Conservation (phyloP, 1,140 invertebrate species). For the Solen grandis region DNA sequence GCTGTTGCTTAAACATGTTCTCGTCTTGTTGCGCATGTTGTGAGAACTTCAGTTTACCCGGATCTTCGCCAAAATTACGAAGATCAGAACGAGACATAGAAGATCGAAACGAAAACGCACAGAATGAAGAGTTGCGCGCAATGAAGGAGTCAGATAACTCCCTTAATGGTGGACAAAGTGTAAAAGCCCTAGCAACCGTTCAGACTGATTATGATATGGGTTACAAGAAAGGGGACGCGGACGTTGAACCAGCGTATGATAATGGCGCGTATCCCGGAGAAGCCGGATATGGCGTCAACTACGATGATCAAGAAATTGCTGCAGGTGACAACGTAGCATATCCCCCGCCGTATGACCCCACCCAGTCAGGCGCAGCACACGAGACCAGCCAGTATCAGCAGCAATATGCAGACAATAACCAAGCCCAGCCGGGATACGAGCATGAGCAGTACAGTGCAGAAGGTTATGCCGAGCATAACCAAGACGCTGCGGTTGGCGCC, state of each 20-base stretch:
- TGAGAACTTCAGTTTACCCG: conserved; percentile 31
- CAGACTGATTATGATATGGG: conserved; percentile 1
- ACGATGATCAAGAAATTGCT: neutral
- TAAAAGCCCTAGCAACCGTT: conserved; percentile 7
- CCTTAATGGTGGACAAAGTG: conserved; percentile 1
- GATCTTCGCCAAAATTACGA: neutral
- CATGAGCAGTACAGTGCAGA: neutral
- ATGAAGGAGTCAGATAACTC: conserved; percentile 34
- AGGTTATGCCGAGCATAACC: neutral
- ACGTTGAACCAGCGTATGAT: conserved; percentile 22
- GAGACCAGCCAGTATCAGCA: neutral
- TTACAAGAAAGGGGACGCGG: neutral
- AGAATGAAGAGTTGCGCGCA: conserved; percentile 31
- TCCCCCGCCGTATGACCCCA: neutral
- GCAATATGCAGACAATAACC: neutral
- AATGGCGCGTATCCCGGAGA: conserved; percentile 43
- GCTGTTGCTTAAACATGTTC: conserved; percentile 14
- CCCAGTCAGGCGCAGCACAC: neutral
- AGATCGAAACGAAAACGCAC: neutral
- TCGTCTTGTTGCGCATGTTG: conserved; percentile 22
- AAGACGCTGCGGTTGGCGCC: neutral
- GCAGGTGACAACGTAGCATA: neutral
- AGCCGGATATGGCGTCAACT: conserved; percentile 6
- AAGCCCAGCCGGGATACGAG: neutral
- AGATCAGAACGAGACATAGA: conserved; percentile 6